Evolutionary conservation across 2,888 invertebrate species (phyloP).

Genomic region (Branchellion lobata): DNA sequence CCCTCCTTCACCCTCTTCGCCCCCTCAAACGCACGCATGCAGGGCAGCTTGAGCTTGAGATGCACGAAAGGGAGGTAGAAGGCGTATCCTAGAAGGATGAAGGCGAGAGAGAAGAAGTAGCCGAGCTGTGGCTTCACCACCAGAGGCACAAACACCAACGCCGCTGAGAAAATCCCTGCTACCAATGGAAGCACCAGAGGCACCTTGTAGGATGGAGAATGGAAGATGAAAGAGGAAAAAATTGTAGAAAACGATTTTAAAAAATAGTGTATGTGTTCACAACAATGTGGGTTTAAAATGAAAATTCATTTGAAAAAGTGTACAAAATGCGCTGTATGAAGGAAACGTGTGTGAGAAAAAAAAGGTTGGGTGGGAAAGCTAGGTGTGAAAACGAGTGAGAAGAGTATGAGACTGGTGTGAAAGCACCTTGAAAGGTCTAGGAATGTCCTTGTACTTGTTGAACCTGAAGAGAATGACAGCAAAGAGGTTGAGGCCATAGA

Average conservation of each 20-base stretch:
- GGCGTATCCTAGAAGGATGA: slow-evolving; percentile 83
- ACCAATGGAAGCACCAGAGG: slow-evolving; percentile 66
- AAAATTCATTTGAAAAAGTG: no score
- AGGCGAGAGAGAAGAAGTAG: slow-evolving; percentile 86
- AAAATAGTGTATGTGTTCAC: no score
- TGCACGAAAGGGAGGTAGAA: slow-evolving; percentile 93
- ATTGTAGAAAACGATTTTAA: no score
- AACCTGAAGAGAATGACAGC: slow-evolving; percentile 86
- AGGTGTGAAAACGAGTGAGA: no score
- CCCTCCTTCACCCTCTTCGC: no score
- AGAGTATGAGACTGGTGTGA: no score
- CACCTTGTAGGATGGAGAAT: slow-evolving; percentile 53
- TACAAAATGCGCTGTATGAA: no score
- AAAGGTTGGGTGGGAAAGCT: no score
- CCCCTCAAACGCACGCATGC: slow-evolving; percentile 63
- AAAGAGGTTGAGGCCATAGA: slow-evolving; percentile 90
- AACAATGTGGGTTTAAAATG: no score
- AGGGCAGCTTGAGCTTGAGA: slow-evolving; percentile 73
- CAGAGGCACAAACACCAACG: slow-evolving; percentile 81
- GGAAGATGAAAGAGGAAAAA: no score
- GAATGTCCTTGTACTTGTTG: slow-evolving; percentile 46
- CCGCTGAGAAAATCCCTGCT: no score
- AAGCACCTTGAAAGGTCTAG: slow-evolving; percentile 22
- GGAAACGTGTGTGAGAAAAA: no score
- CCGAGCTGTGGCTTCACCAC: slow-evolving; percentile 89